Base-by-base conservation (phyloP, 2,113 vertebrate genomes). In the Serinus canaria region DNA sequence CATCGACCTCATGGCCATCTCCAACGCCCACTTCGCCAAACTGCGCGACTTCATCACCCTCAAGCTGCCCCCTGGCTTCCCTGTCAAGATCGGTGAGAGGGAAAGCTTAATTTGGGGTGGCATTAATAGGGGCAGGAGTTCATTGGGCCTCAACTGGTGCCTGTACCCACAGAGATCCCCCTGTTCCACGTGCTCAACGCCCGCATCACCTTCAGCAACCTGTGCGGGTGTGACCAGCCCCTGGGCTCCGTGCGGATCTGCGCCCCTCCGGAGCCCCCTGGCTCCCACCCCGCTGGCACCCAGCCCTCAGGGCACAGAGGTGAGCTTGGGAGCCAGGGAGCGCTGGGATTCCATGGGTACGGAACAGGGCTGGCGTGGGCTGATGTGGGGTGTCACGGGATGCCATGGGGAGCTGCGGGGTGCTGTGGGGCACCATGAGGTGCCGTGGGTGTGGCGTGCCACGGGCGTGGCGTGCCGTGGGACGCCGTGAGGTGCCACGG, bases 1-100 rank as follows among this genome's bases (percentile, higher is more conserved):
- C 97, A 99, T 99, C 15, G 99, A 99, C 96, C 98, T 99, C 87
- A 99, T 99, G 99, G 99, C 99, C 75, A 99, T 99, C 98, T 99
- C 99, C 93, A 99, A 99, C 2, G 98, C 99, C 60, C 98, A 99
- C 95, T 99, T 99, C 30, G 99, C 99, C 85, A 99, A 99, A 89
- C 98, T 99, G 73, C 97, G 99, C 0, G 99, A 99, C 97, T 99
- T 99, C 97, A 99, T 99, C 98, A 99, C 98, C 60, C 98, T 99
- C 86, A 99, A 98, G 94, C 97, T 99, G 81, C 99, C 99, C 3
- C 99, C 99, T 0, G 99, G 99, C 69, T 99, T 99, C 96, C 99
- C 99, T 0, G 97, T 99, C 94, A 99, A 99, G 97, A 99, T 99
- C 6, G 99, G 99, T 99, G 95, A 98, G 73, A 28, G 62, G 22